phyloP scores from a whole-genome alignment of 2,113 vertebrate genomes.

The Ptilonorhynchus violaceus region DNA sequence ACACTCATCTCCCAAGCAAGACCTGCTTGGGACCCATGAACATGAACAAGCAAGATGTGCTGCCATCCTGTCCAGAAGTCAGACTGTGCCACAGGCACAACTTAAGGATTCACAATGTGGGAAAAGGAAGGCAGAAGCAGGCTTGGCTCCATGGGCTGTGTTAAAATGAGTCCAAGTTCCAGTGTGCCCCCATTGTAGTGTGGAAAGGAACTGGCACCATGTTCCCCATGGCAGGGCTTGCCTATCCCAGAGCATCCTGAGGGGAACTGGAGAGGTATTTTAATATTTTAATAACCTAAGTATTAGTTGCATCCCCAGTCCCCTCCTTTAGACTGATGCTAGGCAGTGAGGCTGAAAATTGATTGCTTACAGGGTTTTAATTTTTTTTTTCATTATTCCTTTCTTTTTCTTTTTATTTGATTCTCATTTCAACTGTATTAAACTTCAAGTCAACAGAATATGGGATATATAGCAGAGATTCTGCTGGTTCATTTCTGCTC shows the following conservation, averaged over 20 bases:
- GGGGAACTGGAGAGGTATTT: neutral
- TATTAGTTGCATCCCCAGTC: neutral
- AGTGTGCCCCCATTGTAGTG: rapidly evolving
- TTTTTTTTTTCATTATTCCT: neutral
- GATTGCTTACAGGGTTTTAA: neutral
- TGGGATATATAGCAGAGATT: neutral
- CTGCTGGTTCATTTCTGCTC: neutral
- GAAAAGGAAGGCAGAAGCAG: neutral
- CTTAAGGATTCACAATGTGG: rapidly evolving
- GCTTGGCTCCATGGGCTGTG: neutral
- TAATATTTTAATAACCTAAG: neutral
- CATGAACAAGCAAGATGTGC: rapidly evolving
- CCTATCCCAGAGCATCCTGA: neutral
- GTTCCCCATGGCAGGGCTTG: neutral
- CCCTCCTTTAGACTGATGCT: neutral
- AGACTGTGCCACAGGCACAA: neutral
- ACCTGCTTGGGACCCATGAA: neutral
- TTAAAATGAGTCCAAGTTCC: neutral
- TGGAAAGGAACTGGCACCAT: neutral
- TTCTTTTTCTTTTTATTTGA: neutral
- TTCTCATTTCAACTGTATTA: neutral
- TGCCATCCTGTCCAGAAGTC: neutral
- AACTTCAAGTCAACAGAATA: neutral
- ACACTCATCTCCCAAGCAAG: neutral
- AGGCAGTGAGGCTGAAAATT: slow-evolving; percentile 4